Base-by-base conservation (phyloP, 2,797 vertebrate genomes). In the Coregonus suidteri region DNA sequence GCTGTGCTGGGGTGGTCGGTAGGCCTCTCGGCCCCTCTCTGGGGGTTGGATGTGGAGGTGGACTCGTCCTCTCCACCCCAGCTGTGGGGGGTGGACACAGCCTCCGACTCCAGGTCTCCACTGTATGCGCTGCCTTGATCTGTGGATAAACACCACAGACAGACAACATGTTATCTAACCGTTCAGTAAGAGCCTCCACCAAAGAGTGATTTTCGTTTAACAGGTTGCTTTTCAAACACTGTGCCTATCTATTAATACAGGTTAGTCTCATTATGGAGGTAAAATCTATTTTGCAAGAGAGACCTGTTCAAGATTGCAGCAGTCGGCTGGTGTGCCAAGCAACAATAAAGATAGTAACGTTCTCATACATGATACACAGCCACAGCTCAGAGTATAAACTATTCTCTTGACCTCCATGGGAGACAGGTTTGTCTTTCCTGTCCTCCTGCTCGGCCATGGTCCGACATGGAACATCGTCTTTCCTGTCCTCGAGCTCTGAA, bases 121-220 rank as follows among this genome's bases (percentile, higher is more conserved):
- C 94, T 95, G 52, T 93, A 93, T 0, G 94, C 93, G 84, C 94
- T 95, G 53, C 93, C 94, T 88, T 95, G 95, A 77, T 96, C 97
- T 98, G 91, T 20, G 31, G 75, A 67, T 7, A n/a, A 9, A 47
- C 25, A 47, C 9, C 54, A 5, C 18, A 34, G 9, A 64, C 16
- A 41, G 4, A 31, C 62, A 34, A n/a, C 41, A n/a, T 47, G 41
- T 1, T 13, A 47, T 41, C 37, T 20, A 9, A 69, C 6, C 35
- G 4, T 51, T 25, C n/a, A 59, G 41, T 16, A n/a, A 59, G 5
- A 59, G 5, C 56, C 56, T 2, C 56, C 56, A 6, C 14, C 18
- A 59, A 18, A n/a, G 56, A 6, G 56, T 11, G 9, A 59, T 7
- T 20, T 20, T 59, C 56, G 13, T 18, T n/a, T 9, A 20, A 59